These are phyloP conservation scores for Drosophila colorata DNA, from an alignment of 2,888 invertebrate species.

Conservation along the genomic window DNA sequence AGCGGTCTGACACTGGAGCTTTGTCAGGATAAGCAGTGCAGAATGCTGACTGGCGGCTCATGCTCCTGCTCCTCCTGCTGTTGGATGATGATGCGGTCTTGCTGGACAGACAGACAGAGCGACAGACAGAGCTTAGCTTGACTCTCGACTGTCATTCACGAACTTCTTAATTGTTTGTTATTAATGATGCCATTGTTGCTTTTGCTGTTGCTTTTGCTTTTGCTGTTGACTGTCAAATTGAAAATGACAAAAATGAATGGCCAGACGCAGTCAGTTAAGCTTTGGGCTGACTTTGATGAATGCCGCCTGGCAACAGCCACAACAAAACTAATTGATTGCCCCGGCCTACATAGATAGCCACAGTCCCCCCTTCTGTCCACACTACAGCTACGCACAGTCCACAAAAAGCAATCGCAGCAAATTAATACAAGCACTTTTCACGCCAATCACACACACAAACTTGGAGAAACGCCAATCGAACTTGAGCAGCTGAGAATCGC, in stretches of 20 bases:
- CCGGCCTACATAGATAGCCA: conserved; percentile 7
- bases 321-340: conserved; percentile 67
- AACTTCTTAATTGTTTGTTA: conserved; percentile 75
- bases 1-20: conserved; percentile 36
- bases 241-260: conserved; percentile 64
- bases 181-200: conserved; percentile 65
- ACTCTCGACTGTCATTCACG: conserved; percentile 55
- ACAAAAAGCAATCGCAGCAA: conserved; percentile 49
- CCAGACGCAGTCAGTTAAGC: conserved; percentile 40
- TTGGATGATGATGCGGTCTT: conserved; percentile 40
- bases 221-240: conserved; percentile 62
- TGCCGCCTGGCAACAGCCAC: conserved; percentile 63
- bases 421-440: conserved; percentile 56
- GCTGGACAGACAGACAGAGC: conserved; percentile 12
- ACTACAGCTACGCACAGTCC: background rate
- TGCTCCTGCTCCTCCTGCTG: background rate
- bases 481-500: conserved; percentile 6
- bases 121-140: conserved; percentile 41
- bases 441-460: conserved; percentile 43
- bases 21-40: conserved; percentile 44
- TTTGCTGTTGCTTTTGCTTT: conserved; percentile 52
- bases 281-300: conserved; percentile 68
- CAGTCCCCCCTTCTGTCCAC: background rate
- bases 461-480: conserved; percentile 5
- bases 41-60: background rate